Evolutionary conservation across 2,888 invertebrate genomes (phyloP), one percentile per base, ranked within the genome.

Genomic region (Blera fallax): DNA sequence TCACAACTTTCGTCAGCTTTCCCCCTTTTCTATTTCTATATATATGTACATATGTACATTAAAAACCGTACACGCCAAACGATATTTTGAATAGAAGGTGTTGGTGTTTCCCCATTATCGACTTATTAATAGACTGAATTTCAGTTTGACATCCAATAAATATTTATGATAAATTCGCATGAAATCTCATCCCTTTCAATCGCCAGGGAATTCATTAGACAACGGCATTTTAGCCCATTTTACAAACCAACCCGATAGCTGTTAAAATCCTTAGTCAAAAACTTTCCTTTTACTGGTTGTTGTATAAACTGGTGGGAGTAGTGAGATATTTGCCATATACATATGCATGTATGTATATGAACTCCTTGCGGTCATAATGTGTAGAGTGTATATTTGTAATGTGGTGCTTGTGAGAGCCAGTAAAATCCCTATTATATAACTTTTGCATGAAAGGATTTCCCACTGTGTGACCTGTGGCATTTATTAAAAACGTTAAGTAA

Each of bases 101-200:
- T 24, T 32, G 2, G 1, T n/a, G n/a, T 37, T 37, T n/a, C 3
- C 14, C 16, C 18, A 7, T 1, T 14, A 11, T 11, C 43, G 16
- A 16, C 16, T 43, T 16, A 43, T 43, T 5, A 8, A 43, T 43
- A 43, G 16, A 6, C 43, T 43, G 0, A 48, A 8, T 18, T 45
- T 45, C 18, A 48, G 21, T 21, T 48, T 10, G 8, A 10, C 21
- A 21, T 48, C 48, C 10, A 11, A 21, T 0, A 40, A 40, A 24
- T 18, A 45, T 32, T 50, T 65, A 50, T 50, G 48, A 34, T 48
- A 32, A 32, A 54, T 54, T 5, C 16, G 8, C 54, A 54, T 11
- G 48, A 24, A 65, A 65, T 65, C 64, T 32, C 64, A 10, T 65
- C 50, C 48, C 48, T 37, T 16, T 62, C 29, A 29, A 16, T 6